A percentile compares a stretch with the other conserved stretches of the same genome.
phyloP scores from a whole-genome alignment of 2,797 vertebrate species.

The Myoxocephalus aenaeus region DNA sequence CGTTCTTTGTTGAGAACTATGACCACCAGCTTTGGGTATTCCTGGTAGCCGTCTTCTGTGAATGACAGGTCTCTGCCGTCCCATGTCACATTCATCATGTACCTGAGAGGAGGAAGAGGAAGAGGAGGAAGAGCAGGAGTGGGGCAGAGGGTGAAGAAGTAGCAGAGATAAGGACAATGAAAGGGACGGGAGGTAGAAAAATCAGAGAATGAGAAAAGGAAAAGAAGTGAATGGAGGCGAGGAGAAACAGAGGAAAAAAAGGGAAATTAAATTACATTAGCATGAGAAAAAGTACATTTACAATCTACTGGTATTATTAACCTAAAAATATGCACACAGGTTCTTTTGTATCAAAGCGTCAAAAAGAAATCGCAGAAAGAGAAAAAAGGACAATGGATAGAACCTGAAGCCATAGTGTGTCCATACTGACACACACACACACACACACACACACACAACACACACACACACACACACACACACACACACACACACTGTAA shows the following conservation, averaged over 20 bases:
- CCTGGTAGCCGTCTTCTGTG: slow-evolving; percentile 97
- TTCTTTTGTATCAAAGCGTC: slow-evolving; percentile 27
- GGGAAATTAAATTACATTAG: slow-evolving; percentile 63
- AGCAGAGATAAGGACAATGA: not conserved
- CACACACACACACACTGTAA: slow-evolving; percentile 47
- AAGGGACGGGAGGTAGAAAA: not conserved
- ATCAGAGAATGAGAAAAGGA: not conserved
- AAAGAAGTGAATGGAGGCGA: slow-evolving; percentile 17
- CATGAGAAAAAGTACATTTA: slow-evolving; percentile 52
- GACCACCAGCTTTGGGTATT: slow-evolving; percentile 94
- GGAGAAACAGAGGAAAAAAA: slow-evolving; percentile 35
- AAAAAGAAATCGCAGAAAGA: not conserved
- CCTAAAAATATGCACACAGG: slow-evolving; percentile 40
- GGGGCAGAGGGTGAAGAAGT: not conserved
- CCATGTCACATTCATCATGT: slow-evolving; percentile 99
- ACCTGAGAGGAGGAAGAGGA: slow-evolving; percentile 82
- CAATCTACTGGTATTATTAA: slow-evolving; percentile 32
- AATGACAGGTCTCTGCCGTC: slow-evolving; percentile 96
- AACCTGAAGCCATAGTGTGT: slow-evolving; percentile 5
- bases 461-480: not conserved
- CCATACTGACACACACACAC: slow-evolving; percentile 3
- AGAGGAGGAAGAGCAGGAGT: not conserved
- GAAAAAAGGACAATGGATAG: not conserved
- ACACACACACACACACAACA: slow-evolving; percentile 27
- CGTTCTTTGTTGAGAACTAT: slow-evolving; percentile 95